Base-by-base conservation (phyloP, 2,113 vertebrate genomes). In the Gymnocephalus cernua region DNA sequence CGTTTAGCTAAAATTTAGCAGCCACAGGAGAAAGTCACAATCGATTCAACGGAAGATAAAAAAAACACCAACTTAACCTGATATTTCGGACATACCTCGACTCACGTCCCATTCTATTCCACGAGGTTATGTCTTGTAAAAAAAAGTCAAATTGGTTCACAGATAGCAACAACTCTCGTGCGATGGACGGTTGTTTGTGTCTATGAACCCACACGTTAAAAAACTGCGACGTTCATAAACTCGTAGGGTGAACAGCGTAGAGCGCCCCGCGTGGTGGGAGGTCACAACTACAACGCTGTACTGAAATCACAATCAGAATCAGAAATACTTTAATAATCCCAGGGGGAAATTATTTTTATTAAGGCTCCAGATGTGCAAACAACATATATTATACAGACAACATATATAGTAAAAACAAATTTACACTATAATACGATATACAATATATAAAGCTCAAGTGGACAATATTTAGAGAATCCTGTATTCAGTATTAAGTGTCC, bases 51-150 rank as follows among this genome's bases (percentile, higher is more conserved):
- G 0, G 4, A 14, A 25, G 4, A 54, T 4, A 57, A 10, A 50
- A 29, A n/a, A 56, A 29, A n/a, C 14, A 45, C 3, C 0, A 38
- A 38, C 67, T 15, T 25, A 9, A 6, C 23, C 0, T 0, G 0
- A 27, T 53, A 48, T 18, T 25, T 50, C 21, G 11, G 1, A 72
- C 87, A 63, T 84, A 95, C 95, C 95, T 92, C 8, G 95, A 96
- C 72, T 96, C 95, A 0, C 95, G 92, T 16, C 94, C 95, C 95
- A 96, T 94, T 29, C 9, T 50, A 29, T 0, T 44, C 4, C 12
- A 62, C 35, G 0, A 23, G 69, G 67, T 10, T 58, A 15, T 2
- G 0, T 41, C n/a, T 35, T 10, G 12, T 15, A 16, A 68, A 64
- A 44, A 41, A 41, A 72, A 79, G 6, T 72, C 1, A 16, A 80